Base-by-base conservation (phyloP, 1,140 invertebrate species). In the Saccostrea cuccullata region DNA sequence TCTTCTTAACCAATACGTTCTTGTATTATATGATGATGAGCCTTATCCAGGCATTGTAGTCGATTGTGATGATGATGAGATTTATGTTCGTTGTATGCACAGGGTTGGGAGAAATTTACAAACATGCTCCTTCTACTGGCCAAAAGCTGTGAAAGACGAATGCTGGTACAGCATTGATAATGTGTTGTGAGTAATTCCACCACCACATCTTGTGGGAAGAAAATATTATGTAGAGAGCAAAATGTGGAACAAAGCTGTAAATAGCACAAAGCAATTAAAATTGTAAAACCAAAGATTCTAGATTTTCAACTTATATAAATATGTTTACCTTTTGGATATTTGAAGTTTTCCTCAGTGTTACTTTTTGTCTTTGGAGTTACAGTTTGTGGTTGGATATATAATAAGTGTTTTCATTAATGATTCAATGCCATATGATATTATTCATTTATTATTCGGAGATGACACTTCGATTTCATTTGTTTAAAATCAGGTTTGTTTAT, bases 21-120 rank as follows among this genome's bases (percentile, higher is more conserved):
- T 88, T 56, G 84, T 88, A 36, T 12, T 20, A 17, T 90, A 90
- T 86, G 55, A 90, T 15, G 30, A 56, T 12, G 58, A 82, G 11
- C 67, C 84, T 23, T 90, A 90, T 73, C 89, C 89, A n/a, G 89
- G 89, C 2, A 2, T 83, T 13, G 89, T 90, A 9, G 56, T 30
- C 26, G 85, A 90, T n/a, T n/a, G 58, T 20, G 70, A 82, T 73
- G 17, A 70, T 8, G 20, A 47, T 36, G 73, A 90, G 5, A 56
- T 90, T 8, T 84, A 84, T 88, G 86, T 88, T 20, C 17, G 88
- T n/a, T 90, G 89, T 84, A 90, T 90, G 89, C 67, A 84, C 55
- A 8, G 8, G 4, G 30, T 90, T 20, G 85, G 87, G 1, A 23
- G 40, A 85, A 47, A 55, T n/a, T 30, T 55, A n/a, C 20, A 82